Percentiles rank a stretch among this genome's conserved stretches.
Conservation (phyloP, 2,888 invertebrate genomes). For the Apotomis capreana region DNA sequence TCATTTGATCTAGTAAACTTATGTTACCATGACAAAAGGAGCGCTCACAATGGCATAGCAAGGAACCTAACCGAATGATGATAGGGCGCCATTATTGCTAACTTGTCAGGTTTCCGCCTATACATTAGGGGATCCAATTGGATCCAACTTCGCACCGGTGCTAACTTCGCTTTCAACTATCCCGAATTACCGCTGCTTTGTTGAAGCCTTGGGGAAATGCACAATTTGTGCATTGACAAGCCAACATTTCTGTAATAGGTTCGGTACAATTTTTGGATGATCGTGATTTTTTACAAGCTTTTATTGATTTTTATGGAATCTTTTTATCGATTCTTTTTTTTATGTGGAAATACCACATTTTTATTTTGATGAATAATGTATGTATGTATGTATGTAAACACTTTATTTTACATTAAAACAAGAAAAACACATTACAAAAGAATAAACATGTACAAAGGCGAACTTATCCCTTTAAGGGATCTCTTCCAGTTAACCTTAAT, state of each 20-base stretch:
- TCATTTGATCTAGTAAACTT: background rate
- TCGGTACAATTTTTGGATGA: too few species aligned
- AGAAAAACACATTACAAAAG: too few species aligned
- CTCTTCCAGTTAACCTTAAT: too few species aligned
- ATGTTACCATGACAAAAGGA: background rate
- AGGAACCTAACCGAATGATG: conserved; percentile 5
- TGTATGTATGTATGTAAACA: too few species aligned
- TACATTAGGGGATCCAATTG: conserved; percentile 3
- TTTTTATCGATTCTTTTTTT: too few species aligned
- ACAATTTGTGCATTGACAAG: background rate
- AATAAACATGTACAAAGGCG: too few species aligned
- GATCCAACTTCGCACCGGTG: conserved; percentile 15
- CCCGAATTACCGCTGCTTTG: conserved; percentile 2
- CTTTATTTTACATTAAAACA: too few species aligned
- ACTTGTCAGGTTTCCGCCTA: conserved; percentile 15
- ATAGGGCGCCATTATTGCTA: conserved; percentile 15
- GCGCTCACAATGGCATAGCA: background rate
- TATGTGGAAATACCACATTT: too few species aligned
- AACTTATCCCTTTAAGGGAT: too few species aligned
- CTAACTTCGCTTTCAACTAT: conserved; percentile 23
- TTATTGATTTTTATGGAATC: too few species aligned
- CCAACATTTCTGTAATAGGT: background rate
- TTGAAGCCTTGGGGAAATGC: background rate
- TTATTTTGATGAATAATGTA: too few species aligned
- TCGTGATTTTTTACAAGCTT: too few species aligned